phyloP scores from a whole-genome alignment of 1,140 invertebrate genomes.

The Lordiphosa stackelbergi region DNA sequence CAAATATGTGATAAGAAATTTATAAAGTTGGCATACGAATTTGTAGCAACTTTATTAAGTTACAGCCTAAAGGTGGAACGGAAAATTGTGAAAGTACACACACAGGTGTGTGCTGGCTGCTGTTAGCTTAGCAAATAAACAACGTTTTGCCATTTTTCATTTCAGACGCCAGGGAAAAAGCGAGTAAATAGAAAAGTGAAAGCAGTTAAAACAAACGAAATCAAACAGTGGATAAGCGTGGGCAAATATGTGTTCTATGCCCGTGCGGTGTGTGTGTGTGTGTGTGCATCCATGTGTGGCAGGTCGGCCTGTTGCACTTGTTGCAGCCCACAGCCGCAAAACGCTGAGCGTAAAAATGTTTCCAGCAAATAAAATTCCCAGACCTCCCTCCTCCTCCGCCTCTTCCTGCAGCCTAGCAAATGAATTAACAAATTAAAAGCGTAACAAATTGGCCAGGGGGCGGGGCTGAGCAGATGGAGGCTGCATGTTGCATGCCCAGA shows the following conservation, averaged over 20 bases:
- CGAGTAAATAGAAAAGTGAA: conserved; percentile 63
- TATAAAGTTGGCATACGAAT: conserved; percentile 45
- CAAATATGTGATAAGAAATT: conserved; percentile 43
- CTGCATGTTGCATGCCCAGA: conserved; percentile 14
- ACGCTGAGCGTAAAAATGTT: conserved; percentile 40
- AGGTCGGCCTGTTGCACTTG: conserved; percentile 58
- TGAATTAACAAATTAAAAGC: conserved; percentile 75
- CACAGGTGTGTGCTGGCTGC: conserved; percentile 12
- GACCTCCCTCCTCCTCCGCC: background rate
- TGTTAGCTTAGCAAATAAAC: conserved; percentile 66
- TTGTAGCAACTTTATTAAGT: conserved; percentile 41
- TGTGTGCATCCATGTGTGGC: conserved; percentile 37
- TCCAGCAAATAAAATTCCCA: conserved; percentile 42
- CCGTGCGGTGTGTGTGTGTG: too few species aligned
- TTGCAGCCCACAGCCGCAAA: conserved; percentile 42
- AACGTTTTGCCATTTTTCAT: conserved; percentile 66
- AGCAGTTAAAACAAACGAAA: conserved; percentile 68
- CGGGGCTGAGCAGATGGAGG: conserved; percentile 16
- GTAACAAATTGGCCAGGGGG: conserved; percentile 58
- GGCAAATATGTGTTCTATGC: conserved; percentile 16
- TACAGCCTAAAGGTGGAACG: conserved; percentile 22
- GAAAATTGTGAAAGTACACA: conserved; percentile 14
- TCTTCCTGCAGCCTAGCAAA: conserved; percentile 45
- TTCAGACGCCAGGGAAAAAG: conserved; percentile 21
- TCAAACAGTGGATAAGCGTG: conserved; percentile 59